A percentile compares a stretch with the other conserved stretches of the same genome.
Evolutionary conservation across 2,797 vertebrate genomes (phyloP).

Genomic region (Denticeps clupeoides): DNA sequence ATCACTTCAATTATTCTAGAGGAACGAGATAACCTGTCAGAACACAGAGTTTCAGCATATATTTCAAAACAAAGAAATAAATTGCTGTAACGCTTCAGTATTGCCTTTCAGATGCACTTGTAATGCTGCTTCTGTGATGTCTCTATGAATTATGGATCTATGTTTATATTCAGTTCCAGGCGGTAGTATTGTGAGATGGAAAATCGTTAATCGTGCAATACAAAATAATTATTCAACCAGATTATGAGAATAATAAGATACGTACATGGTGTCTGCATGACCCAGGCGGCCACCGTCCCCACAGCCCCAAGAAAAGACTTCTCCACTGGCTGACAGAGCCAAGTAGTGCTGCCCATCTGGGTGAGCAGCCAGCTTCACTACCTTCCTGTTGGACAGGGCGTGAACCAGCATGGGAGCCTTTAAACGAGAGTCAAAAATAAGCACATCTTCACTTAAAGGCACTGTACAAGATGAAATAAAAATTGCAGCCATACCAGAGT

Average conservation of each 20-base stretch:
- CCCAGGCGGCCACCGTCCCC: constrained; percentile 94
- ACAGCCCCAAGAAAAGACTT: constrained; percentile 97
- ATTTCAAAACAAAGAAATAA: too few relatives aligned
- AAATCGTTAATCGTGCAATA: too few relatives aligned
- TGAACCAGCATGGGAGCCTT: constrained; percentile 83
- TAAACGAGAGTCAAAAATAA: constrained; percentile 32
- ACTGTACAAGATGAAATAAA: not conserved
- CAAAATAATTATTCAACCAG: too few relatives aligned
- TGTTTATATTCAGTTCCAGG: too few relatives aligned
- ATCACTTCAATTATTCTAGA: not conserved
- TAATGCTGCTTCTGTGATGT: too few relatives aligned
- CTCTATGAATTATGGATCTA: too few relatives aligned
- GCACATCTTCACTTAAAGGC: not conserved
- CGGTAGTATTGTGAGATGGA: too few relatives aligned
- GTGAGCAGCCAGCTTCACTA: constrained; percentile 87
- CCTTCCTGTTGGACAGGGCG: constrained; percentile 80
- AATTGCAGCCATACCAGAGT: constrained; percentile 70
- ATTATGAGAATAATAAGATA: not conserved
- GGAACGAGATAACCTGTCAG: not conserved
- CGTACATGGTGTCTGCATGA: constrained; percentile 93
- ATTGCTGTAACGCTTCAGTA: too few relatives aligned
- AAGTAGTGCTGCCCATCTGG: constrained; percentile 94
- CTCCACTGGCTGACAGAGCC: constrained; percentile 83
- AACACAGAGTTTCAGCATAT: too few relatives aligned
- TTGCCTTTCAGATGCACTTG: too few relatives aligned